Evolutionary conservation across 2,888 invertebrate species (phyloP).

Genomic region (Lysandra bellargus): DNA sequence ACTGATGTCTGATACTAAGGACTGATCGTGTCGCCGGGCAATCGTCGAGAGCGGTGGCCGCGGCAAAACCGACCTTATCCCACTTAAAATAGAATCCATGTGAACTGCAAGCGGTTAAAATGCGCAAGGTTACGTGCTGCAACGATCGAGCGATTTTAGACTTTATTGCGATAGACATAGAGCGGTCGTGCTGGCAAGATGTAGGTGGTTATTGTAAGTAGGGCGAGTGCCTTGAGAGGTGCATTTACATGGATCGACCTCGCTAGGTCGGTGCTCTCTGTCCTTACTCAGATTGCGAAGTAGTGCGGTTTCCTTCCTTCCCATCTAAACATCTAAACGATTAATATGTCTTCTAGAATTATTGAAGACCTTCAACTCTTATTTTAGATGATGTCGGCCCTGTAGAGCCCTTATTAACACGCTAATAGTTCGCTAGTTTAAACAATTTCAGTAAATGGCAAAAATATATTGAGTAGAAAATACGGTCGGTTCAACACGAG

Average conservation of each 20-base stretch:
- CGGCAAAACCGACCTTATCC: constrained; percentile 45
- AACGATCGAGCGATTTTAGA: constrained; percentile 41
- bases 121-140: constrained; percentile 33
- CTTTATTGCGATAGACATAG: constrained; percentile 31
- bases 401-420: not conserved
- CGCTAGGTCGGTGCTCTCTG: constrained; percentile 67
- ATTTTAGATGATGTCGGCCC: not conserved
- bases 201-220: constrained; percentile 53
- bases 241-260: constrained; percentile 74
- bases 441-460: not conserved
- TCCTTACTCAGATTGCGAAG: constrained; percentile 49
- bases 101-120: constrained; percentile 41
- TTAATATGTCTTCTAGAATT: constrained; percentile 31
- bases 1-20: constrained; percentile 25
- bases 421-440: not conserved
- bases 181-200: constrained; percentile 30
- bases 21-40: constrained; percentile 28
- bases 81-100: constrained; percentile 35
- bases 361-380: not conserved
- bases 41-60: constrained; percentile 31
- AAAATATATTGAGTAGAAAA: not conserved
- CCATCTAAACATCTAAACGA: constrained; percentile 45
- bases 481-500: not conserved
- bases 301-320: constrained; percentile 69
- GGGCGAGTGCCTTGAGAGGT: constrained; percentile 73